Percentiles rank a stretch among this genome's conserved stretches.
Conservation (phyloP, 2,888 invertebrate genomes). For the Oscheius sp. region DNA sequence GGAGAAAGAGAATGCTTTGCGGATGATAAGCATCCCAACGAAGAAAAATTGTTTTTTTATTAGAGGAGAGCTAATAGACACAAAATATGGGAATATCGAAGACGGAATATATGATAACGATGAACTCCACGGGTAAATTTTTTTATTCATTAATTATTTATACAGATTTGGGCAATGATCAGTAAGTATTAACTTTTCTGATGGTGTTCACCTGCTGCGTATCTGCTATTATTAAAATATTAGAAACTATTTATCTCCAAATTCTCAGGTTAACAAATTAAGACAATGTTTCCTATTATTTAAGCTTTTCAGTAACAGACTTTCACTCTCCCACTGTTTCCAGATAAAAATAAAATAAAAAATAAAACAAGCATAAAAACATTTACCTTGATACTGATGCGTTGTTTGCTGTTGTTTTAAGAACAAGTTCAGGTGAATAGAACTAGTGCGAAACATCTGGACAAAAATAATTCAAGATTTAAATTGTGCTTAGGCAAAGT, state of each 20-base stretch:
- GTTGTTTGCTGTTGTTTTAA: too few relatives aligned
- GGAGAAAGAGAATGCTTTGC: slow-evolving; percentile 17
- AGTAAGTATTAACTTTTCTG: too few relatives aligned
- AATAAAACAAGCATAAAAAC: neutral
- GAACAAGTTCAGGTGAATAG: slow-evolving; percentile 21
- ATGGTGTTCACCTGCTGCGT: slow-evolving; percentile 8
- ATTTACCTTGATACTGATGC: too few relatives aligned
- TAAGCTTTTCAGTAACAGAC: slow-evolving; percentile 13
- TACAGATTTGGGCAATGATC: slow-evolving; percentile 28
- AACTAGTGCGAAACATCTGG: slow-evolving; percentile 22
- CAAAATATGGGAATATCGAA: slow-evolving; percentile 5
- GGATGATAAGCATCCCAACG: slow-evolving; percentile 18
- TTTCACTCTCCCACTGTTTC: too few relatives aligned
- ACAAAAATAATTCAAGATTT: slow-evolving; percentile 17
- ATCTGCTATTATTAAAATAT: slow-evolving; percentile 3
- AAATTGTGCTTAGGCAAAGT: slow-evolving; percentile 13
- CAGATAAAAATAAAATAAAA: neutral
- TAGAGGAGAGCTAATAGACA: slow-evolving; percentile 13
- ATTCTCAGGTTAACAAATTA: neutral
- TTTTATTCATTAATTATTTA: neutral
- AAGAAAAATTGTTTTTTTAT: neutral
- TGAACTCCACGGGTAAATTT: slow-evolving; percentile 11
- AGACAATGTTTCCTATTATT: neutral
- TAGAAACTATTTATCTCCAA: neutral
- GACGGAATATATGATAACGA: slow-evolving; percentile 28